These are phyloP conservation scores for Podilymbus podiceps DNA, from an alignment of 2,113 vertebrate genomes.

Conservation along the genomic window DNA sequence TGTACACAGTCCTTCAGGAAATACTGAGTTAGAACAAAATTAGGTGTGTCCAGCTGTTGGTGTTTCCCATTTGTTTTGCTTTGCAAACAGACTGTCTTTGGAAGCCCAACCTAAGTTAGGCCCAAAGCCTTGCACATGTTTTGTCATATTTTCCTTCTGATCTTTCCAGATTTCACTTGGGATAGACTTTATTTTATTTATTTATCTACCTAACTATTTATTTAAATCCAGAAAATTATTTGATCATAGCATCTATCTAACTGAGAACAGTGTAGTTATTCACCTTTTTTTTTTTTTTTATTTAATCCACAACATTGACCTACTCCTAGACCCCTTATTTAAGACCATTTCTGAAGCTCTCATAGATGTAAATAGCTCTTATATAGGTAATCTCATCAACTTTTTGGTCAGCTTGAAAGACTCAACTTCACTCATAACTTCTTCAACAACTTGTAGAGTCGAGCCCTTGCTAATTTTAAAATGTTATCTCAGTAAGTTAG, in stretches of 20 bases:
- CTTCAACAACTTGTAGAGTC: neutral
- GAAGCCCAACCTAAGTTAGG: neutral
- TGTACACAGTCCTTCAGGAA: neutral
- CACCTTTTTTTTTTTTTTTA: neutral
- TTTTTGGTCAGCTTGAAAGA: neutral
- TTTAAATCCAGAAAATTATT: neutral
- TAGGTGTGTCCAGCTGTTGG: neutral
- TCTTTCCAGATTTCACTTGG: neutral
- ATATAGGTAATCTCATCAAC: neutral
- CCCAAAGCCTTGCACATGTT: neutral
- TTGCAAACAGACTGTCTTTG: neutral
- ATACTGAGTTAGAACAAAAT: neutral
- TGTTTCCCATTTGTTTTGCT: neutral
- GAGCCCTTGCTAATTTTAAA: neutral
- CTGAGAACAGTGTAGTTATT: neutral
- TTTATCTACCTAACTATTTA: neutral
- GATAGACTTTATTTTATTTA: neutral
- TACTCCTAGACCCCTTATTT: neutral
- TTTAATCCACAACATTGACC: neutral
- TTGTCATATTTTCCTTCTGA: neutral
- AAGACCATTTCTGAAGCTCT: neutral
- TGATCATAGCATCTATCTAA: neutral
- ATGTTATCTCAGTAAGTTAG: neutral
- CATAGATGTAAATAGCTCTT: neutral
- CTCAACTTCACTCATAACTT: neutral